These are phyloP conservation scores for Thecophora atra DNA, from an alignment of 2,888 invertebrate species.

Conservation along the genomic window DNA sequence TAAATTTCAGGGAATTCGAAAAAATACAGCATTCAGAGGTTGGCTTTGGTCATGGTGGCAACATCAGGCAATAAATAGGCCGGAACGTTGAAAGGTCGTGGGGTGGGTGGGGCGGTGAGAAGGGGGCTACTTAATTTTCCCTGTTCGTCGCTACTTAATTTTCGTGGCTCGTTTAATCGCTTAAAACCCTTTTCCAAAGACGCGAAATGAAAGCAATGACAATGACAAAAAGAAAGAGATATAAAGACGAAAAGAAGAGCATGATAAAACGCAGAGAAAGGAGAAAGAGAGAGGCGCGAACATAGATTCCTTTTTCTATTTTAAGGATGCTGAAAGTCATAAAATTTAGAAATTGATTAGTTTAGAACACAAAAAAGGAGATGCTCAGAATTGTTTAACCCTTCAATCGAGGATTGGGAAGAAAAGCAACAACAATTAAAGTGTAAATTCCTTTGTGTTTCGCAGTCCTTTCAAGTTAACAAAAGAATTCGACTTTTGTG, in stretches of 20 bases:
- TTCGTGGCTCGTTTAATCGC: conserved; percentile 42
- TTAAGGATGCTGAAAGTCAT: conserved; percentile 24
- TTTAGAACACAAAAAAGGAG: neutral
- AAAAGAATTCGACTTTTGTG: neutral
- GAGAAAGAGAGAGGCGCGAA: too few species aligned
- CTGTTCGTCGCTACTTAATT: conserved; percentile 5
- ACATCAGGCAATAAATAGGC: neutral
- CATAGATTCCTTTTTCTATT: too few species aligned
- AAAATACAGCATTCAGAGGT: conserved; percentile 1
- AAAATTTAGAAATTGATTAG: conserved; percentile 50
- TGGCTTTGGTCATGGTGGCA: conserved; percentile 31
- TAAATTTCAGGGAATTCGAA: conserved; percentile 29
- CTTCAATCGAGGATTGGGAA: conserved; percentile 24
- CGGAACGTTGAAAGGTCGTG: too few species aligned
- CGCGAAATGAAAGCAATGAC: neutral
- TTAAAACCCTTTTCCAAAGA: conserved; percentile 39
- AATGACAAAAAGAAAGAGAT: neutral
- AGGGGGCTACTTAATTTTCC: neutral
- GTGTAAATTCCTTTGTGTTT: neutral
- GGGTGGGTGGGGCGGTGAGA: too few species aligned
- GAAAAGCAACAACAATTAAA: conserved; percentile 5
- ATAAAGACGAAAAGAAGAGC: too few species aligned
- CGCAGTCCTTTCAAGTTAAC: neutral
- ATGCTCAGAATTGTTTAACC: too few species aligned
- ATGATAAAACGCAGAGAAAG: too few species aligned